Evolutionary conservation across 2,113 vertebrate genomes (phyloP).

Genomic region (Nipponia nippon): DNA sequence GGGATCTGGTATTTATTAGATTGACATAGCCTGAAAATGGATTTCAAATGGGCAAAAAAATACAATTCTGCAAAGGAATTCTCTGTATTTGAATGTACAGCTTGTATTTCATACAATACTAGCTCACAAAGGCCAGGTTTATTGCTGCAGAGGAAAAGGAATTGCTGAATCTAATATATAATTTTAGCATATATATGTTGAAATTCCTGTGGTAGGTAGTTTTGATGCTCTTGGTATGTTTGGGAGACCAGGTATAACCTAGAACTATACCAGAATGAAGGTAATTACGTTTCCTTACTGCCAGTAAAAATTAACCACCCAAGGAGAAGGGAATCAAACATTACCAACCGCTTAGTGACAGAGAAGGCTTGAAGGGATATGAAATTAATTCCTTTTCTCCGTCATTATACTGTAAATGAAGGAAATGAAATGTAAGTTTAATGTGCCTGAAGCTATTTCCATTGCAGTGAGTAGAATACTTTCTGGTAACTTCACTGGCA

Average conservation of each 20-base stretch:
- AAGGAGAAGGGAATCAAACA: background rate
- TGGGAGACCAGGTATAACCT: background rate
- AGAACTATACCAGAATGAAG: background rate
- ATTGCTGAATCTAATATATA: background rate
- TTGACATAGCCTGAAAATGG: background rate
- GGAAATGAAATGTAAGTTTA: background rate
- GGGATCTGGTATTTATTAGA: background rate
- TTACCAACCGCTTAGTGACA: background rate
- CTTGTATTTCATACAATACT: background rate
- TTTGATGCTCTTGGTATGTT: background rate
- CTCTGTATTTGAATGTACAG: background rate
- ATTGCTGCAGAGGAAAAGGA: background rate
- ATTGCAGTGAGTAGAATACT: background rate
- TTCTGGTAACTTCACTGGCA: background rate
- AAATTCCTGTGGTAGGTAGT: background rate
- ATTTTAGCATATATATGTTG: background rate
- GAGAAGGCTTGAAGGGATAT: background rate
- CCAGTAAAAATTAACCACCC: conserved; percentile 18
- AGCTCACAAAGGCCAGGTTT: background rate
- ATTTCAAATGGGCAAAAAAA: background rate
- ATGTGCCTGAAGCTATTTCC: background rate
- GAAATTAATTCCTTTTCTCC: background rate
- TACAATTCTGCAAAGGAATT: background rate
- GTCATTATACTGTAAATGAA: background rate
- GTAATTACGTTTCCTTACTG: background rate